Conservation (phyloP, 2,888 invertebrate species). For the Cheilosia soror region DNA sequence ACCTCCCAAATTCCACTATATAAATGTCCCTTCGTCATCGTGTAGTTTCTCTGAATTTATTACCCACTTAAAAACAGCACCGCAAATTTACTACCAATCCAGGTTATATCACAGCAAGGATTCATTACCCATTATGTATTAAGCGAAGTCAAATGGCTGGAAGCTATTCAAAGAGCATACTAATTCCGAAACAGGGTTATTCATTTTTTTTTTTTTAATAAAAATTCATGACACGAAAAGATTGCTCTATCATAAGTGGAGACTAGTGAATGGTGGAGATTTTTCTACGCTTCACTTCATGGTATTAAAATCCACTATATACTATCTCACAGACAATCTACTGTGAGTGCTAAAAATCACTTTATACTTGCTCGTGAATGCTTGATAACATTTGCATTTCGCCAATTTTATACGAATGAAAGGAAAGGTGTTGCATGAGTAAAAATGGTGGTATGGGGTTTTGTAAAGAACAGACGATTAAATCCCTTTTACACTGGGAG, state of each 20-base stretch:
- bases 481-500: constrained; percentile 4
- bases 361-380: neutral
- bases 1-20: neutral
- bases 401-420: constrained; percentile 33
- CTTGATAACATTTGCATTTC: constrained; percentile 38
- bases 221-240: constrained; percentile 46
- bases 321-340: constrained; percentile 18
- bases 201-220: constrained; percentile 15
- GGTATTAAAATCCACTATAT: constrained; percentile 13
- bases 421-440: constrained; percentile 24
- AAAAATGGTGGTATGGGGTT: neutral
- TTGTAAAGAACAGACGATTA: constrained; percentile 4
- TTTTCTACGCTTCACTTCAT: constrained; percentile 2
- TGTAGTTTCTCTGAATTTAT: constrained; percentile 17
- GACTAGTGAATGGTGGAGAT: constrained; percentile 21
- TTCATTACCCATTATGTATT: constrained; percentile 13
- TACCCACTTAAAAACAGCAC: constrained; percentile 27
- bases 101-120: constrained; percentile 21
- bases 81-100: constrained; percentile 18
- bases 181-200: constrained; percentile 20
- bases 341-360: constrained; percentile 1
- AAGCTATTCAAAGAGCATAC: constrained; percentile 43
- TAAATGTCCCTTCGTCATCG: neutral
- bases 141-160: constrained; percentile 17
- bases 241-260: constrained; percentile 33